These are phyloP conservation scores for Pseudeuparius sepicola DNA, from an alignment of 2,888 invertebrate genomes.

Conservation along the genomic window DNA sequence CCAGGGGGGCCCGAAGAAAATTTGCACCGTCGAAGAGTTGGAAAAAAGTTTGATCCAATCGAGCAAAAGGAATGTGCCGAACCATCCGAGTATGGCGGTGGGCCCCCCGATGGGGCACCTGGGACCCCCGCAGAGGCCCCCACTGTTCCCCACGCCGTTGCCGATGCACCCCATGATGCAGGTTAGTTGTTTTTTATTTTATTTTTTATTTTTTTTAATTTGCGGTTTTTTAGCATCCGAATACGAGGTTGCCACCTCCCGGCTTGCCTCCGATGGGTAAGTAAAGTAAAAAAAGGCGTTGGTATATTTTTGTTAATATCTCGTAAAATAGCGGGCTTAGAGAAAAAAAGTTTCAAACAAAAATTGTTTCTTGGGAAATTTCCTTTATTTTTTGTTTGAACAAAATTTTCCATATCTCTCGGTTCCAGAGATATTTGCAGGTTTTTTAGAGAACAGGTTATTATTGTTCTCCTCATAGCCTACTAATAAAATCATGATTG, in stretches of 20 bases:
- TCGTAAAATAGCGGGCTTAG: too few species aligned
- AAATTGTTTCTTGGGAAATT: too few species aligned
- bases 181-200: slow-evolving; percentile 16
- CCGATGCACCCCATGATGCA: slow-evolving; percentile 23
- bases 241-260: slow-evolving; percentile 37
- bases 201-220: slow-evolving; percentile 5
- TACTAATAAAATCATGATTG: too few species aligned
- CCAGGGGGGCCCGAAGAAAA: slow-evolving; percentile 53
- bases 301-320: too few species aligned
- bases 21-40: slow-evolving; percentile 63
- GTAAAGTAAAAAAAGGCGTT: too few species aligned
- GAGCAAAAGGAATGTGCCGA: slow-evolving; percentile 26
- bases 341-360: too few species aligned
- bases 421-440: too few species aligned
- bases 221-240: slow-evolving; percentile 28
- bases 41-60: slow-evolving; percentile 54
- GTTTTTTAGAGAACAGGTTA: too few species aligned
- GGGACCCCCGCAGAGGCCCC: slow-evolving; percentile 8
- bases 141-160: slow-evolving; percentile 16
- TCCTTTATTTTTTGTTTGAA: too few species aligned
- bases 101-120: not conserved
- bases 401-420: too few species aligned
- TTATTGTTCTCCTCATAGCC: too few species aligned
- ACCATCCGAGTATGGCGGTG: slow-evolving; percentile 5
- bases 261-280: slow-evolving; percentile 37